Conservation (phyloP, 2,888 invertebrate genomes). For the Axea sp. region DNA sequence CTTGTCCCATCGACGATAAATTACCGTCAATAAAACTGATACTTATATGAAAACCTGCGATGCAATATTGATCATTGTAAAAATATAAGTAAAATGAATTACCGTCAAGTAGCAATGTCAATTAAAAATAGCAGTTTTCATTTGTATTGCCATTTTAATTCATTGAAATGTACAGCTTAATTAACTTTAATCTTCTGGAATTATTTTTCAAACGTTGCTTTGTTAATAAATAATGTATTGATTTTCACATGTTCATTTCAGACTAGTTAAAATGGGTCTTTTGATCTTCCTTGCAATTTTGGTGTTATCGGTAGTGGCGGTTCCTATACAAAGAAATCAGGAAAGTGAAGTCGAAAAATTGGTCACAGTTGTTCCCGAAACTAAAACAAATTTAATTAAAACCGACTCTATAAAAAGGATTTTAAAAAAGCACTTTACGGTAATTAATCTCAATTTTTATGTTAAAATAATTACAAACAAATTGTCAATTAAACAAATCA, state of each 20-base stretch:
- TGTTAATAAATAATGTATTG: not conserved
- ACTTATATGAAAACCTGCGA: slow-evolving; percentile 41
- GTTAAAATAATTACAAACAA: too few species aligned
- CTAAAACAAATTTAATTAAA: slow-evolving; percentile 36
- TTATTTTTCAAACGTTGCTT: too few species aligned
- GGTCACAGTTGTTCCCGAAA: slow-evolving; percentile 30
- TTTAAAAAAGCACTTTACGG: slow-evolving; percentile 30
- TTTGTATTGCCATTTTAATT: too few species aligned
- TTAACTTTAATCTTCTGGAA: too few species aligned
- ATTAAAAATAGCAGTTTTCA: too few species aligned
- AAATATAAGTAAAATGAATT: too few species aligned
- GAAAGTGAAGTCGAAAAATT: slow-evolving; percentile 34
- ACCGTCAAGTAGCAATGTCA: too few species aligned
- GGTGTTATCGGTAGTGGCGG: slow-evolving; percentile 47
- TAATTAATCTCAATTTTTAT: too few species aligned
- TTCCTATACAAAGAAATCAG: slow-evolving; percentile 40
- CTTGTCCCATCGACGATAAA: slow-evolving; percentile 45
- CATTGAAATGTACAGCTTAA: too few species aligned
- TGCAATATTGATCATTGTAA: slow-evolving; percentile 16
- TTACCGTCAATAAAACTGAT: slow-evolving; percentile 50
- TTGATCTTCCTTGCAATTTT: slow-evolving; percentile 38
- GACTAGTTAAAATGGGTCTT: slow-evolving; percentile 27
- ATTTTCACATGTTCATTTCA: too few species aligned
- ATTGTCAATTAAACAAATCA: too few species aligned
- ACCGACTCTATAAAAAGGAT: slow-evolving; percentile 25